Conservation (phyloP, 2,888 invertebrate species). For the Phortica okadai region DNA sequence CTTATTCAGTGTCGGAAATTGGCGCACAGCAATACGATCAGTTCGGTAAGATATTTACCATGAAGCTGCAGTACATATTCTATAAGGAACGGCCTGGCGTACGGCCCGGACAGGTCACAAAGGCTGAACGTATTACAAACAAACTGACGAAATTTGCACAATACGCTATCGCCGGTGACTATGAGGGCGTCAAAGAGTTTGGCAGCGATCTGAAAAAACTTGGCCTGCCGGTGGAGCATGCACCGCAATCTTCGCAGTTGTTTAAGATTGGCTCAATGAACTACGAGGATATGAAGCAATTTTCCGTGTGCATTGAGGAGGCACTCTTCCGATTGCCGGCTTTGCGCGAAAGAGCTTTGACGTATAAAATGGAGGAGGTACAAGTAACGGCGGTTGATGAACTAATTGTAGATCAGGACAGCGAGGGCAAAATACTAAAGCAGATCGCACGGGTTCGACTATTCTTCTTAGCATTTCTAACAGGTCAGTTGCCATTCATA, state of each 20-base stretch:
- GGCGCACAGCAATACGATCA: conserved; percentile 99
- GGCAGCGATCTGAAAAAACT: conserved; percentile 94
- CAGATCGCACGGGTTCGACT: conserved; percentile 96
- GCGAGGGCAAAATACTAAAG: conserved; percentile 88
- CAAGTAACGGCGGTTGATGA: conserved; percentile 96
- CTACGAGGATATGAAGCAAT: conserved; percentile 93
- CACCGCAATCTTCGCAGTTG: conserved; percentile 95
- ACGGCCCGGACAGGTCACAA: conserved; percentile 94
- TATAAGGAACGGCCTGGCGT: conserved; percentile 99
- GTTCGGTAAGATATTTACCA: conserved; percentile 99
- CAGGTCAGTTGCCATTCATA: conserved; percentile 79
- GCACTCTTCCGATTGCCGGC: conserved; percentile 90
- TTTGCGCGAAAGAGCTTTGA: conserved; percentile 90
- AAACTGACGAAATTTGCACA: conserved; percentile 95
- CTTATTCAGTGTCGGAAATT: conserved; percentile 96
- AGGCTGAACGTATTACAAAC: conserved; percentile 93
- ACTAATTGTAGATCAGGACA: conserved; percentile 91
- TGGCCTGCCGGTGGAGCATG: conserved; percentile 97
- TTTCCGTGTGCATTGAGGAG: conserved; percentile 94
- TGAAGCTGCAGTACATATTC: conserved; percentile 95
- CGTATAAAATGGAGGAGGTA: conserved; percentile 97
- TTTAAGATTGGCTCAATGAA: conserved; percentile 95
- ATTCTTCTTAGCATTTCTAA: conserved; percentile 97
- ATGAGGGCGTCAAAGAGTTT: conserved; percentile 94
- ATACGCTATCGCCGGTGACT: conserved; percentile 94